Base-by-base conservation (phyloP, 2,797 vertebrate genomes). In the Pelobates cultripes region DNA sequence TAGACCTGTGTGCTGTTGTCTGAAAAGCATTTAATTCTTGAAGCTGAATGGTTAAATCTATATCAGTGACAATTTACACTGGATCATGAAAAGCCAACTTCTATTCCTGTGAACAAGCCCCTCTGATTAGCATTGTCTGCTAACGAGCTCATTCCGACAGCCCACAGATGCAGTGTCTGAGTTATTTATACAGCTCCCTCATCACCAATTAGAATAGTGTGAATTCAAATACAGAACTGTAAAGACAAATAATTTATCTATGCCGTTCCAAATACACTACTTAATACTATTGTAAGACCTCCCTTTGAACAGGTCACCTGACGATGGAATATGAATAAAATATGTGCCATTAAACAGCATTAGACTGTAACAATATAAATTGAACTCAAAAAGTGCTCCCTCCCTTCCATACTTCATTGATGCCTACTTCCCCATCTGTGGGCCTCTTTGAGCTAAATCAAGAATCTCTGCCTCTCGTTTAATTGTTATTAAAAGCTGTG, bases 121-220 rank as follows among this genome's bases (percentile, higher is more conserved):
- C 45, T 64, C 73, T 84, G 82, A 84, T 84, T 84, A 84, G 82
- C 68, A 84, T 79, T 79, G 82, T 79, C 77, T 84, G 67, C 77
- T 84, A 84, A 84, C 60, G 43, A 84, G 73, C 77, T 79, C 82
- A 79, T 84, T 79, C 72, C 77, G 66, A 28, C 77, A 75, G 64
- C 71, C 69, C 66, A 76, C 82, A 79, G 77, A 84, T 79, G 77
- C 82, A 79, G 68, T 75, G 82, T 79, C 82, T 79, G 72, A 71
- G 72, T 75, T 84, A 84, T 84, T 84, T 79, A 84, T 84, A 84
- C 77, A 15, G 55, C 55, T 79, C 67, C 28, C 75, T 74, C 68
- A 51, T 75, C 71, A 55, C 63, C 77, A 69, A 45, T 57, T 13
- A 51, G 3, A 13, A 83, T 74, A 45, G 70, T 83, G 70, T 83